phyloP scores from a whole-genome alignment of 2,113 vertebrate species.

The Alethe diademata region DNA sequence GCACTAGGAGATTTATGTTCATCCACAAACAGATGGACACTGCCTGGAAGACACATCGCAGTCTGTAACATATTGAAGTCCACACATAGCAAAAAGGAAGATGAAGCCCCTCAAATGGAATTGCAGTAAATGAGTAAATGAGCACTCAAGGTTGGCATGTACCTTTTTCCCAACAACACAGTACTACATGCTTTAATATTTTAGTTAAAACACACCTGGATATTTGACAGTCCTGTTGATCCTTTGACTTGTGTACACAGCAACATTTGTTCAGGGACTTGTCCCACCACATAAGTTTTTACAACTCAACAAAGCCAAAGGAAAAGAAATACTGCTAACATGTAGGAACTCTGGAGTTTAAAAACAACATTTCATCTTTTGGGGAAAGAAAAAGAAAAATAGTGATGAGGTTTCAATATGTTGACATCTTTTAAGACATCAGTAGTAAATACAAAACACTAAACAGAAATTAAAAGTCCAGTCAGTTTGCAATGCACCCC shows the following conservation, averaged over 20 bases:
- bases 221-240: not conserved
- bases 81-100: not conserved
- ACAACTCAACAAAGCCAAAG: not conserved
- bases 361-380: not conserved
- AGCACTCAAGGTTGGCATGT: not conserved
- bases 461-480: not conserved
- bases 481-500: not conserved
- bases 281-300: not conserved
- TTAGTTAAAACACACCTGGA: not conserved
- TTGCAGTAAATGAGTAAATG: not conserved
- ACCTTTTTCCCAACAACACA: not conserved
- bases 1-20: not conserved
- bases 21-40: not conserved
- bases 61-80: not conserved
- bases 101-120: not conserved
- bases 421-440: not conserved
- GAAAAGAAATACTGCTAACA: not conserved
- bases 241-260: not conserved
- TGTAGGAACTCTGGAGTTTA: not conserved
- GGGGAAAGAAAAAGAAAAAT: not conserved
- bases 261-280: not conserved
- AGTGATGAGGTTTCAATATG: not conserved
- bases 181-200: not conserved
- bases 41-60: not conserved
- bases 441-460: not conserved